These are phyloP conservation scores for Peromyscus melanophrys DNA, from an alignment of 2,797 vertebrate species.

Conservation along the genomic window DNA sequence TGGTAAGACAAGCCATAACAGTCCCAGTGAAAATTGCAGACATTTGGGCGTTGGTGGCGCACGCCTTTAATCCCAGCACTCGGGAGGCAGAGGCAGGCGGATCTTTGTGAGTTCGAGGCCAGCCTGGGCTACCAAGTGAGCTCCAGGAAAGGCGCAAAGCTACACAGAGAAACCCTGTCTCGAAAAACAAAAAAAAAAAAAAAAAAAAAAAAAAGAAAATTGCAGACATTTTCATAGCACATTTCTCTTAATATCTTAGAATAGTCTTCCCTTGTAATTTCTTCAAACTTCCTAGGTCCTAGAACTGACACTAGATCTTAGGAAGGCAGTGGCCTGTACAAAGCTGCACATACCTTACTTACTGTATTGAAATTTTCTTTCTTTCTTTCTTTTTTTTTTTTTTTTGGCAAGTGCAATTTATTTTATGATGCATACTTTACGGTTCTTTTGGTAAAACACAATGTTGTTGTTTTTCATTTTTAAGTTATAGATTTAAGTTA, in stretches of 20 bases:
- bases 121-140: too few relatives aligned
- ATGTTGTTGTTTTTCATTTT: conserved; percentile 53
- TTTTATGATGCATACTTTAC: conserved; percentile 28
- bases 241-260: conserved; percentile 34
- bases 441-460: conserved; percentile 50
- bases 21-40: neutral
- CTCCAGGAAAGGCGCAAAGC: too few relatives aligned
- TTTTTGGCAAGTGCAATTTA: conserved; percentile 36
- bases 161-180: too few relatives aligned
- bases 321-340: neutral
- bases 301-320: neutral
- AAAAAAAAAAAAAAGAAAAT: too few relatives aligned
- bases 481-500: conserved; percentile 6
- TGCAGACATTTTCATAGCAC: neutral
- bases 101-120: too few relatives aligned
- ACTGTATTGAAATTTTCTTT: neutral
- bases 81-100: too few relatives aligned
- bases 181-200: too few relatives aligned
- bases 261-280: conserved; percentile 1
- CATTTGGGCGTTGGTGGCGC: too few relatives aligned
- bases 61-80: too few relatives aligned
- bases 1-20: neutral
- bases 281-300: neutral
- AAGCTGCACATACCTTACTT: neutral
- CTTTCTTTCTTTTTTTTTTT: too few relatives aligned